A percentile compares a stretch with the other conserved stretches of the same genome.
These are phyloP conservation scores for Philonicus albiceps DNA, from an alignment of 2,888 invertebrate genomes.

Conservation along the genomic window DNA sequence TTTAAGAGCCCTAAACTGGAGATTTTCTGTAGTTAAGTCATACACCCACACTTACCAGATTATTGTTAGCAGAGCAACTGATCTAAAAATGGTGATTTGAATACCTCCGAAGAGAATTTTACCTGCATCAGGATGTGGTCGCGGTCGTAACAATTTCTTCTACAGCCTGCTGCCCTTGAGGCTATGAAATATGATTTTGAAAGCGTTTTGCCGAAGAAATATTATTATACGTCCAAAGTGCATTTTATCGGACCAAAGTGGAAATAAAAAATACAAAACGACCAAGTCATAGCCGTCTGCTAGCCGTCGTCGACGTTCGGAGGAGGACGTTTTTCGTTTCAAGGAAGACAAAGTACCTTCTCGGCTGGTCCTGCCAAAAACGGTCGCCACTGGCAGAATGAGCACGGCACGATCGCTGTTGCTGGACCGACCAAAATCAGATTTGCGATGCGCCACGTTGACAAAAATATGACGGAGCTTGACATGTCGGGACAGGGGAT, in stretches of 20 bases:
- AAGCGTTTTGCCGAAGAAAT: slow-evolving; percentile 23
- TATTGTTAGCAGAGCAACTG: background rate
- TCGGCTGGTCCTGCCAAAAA: background rate
- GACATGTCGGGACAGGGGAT: background rate
- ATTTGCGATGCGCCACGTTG: slow-evolving; percentile 12
- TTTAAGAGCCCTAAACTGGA: background rate
- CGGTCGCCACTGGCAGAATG: background rate
- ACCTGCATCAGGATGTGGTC: background rate
- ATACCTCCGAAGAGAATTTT: background rate
- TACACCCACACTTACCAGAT: background rate
- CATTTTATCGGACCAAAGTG: slow-evolving; percentile 27
- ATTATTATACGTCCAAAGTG: slow-evolving; percentile 29
- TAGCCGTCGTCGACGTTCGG: background rate
- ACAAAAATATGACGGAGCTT: slow-evolving; percentile 14
- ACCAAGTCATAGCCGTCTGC: background rate
- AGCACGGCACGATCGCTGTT: background rate
- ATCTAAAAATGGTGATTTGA: background rate
- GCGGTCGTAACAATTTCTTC: background rate
- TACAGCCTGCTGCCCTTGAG: background rate
- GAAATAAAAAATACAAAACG: slow-evolving; percentile 16
- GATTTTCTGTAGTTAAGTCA: background rate
- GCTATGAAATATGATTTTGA: slow-evolving; percentile 21
- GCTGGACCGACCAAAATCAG: background rate
- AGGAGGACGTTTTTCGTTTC: background rate
- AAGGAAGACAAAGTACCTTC: slow-evolving; percentile 18